Conservation (phyloP, 1,140 invertebrate species). For the Nymphalis io region DNA sequence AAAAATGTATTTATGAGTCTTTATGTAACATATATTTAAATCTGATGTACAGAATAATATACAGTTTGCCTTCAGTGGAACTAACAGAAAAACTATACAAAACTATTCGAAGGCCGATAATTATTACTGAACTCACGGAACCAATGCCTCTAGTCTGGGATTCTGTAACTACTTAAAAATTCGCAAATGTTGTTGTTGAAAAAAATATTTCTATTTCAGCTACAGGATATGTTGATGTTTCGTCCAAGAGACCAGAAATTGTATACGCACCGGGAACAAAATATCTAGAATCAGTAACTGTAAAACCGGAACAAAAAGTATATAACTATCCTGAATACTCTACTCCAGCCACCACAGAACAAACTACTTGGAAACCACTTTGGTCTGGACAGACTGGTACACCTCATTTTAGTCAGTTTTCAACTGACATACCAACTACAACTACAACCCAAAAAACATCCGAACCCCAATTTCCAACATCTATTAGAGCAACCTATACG, state of each 20-base stretch:
- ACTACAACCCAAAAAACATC: background rate
- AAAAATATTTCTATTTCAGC: background rate
- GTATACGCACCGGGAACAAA: background rate
- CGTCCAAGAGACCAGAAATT: background rate
- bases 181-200: background rate
- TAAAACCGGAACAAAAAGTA: background rate
- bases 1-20: too few relatives aligned
- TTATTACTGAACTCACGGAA: too few relatives aligned
- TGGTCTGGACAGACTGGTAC: background rate
- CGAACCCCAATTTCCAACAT: background rate
- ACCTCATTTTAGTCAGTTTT: background rate
- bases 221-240: background rate
- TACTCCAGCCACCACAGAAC: background rate
- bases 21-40: too few relatives aligned
- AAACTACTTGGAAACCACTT: background rate
- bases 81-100: too few relatives aligned
- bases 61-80: too few relatives aligned
- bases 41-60: too few relatives aligned
- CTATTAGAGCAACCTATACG: background rate
- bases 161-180: background rate
- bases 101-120: too few relatives aligned
- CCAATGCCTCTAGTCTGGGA: too few relatives aligned
- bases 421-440: background rate
- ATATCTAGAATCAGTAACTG: background rate
- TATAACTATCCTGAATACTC: background rate